Evolutionary conservation across 2,113 vertebrate genomes (phyloP).

Genomic region (Takifugu flavidus): DNA sequence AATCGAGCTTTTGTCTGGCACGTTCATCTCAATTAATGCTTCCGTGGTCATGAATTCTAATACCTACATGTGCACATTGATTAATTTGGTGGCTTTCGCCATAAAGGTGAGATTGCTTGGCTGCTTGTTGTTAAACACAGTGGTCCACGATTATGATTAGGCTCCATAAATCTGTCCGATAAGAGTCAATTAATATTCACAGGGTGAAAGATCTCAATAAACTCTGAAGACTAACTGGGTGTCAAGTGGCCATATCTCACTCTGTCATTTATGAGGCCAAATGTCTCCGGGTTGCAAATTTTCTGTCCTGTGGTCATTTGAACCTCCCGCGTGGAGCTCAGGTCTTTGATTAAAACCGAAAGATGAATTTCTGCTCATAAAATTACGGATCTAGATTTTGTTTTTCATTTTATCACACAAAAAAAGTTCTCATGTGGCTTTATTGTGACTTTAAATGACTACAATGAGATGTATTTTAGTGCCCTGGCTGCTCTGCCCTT

Average conservation of each 20-base stretch:
- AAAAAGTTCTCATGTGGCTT: not conserved
- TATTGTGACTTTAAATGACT: too few relatives aligned
- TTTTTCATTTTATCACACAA: not conserved
- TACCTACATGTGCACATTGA: slow-evolving; percentile 25
- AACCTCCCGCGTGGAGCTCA: slow-evolving; percentile 15
- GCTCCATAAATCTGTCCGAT: slow-evolving; percentile 33
- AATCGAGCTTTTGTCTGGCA: slow-evolving; percentile 59
- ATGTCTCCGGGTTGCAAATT: slow-evolving; percentile 18
- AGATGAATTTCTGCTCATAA: not conserved
- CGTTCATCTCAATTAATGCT: slow-evolving; percentile 63
- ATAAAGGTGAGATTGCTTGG: slow-evolving; percentile 52
- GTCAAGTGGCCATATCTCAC: slow-evolving; percentile 5
- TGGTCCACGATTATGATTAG: slow-evolving; percentile 46
- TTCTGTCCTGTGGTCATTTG: slow-evolving; percentile 15
- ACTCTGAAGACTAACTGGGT: slow-evolving; percentile 25
- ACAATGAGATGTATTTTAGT: too few relatives aligned
- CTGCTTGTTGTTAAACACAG: slow-evolving; percentile 50
- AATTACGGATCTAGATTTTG: slow-evolving; percentile 1
- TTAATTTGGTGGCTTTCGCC: slow-evolving; percentile 54
- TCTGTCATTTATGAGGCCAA: slow-evolving; percentile 15
- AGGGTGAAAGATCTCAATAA: slow-evolving; percentile 43
- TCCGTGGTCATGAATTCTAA: slow-evolving; percentile 50
- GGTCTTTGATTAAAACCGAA: slow-evolving; percentile 7
- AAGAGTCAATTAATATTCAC: slow-evolving; percentile 52
- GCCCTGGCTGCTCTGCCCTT: too few relatives aligned